Base-by-base conservation (phyloP, 2,888 invertebrate genomes). In the Pegoplata infirma region DNA sequence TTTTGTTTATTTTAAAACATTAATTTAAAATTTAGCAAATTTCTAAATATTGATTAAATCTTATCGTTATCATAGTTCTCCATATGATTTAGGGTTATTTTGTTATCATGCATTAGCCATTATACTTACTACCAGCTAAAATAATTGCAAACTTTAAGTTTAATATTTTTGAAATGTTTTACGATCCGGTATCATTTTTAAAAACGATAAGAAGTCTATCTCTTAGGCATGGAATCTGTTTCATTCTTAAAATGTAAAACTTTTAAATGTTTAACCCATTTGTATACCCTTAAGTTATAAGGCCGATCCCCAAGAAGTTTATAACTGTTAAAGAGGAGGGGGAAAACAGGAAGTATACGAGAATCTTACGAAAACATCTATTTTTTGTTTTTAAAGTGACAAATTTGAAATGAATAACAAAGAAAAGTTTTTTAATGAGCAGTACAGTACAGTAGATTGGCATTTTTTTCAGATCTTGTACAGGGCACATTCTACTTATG, bases 1-100 rank as follows among this genome's bases (percentile, higher is more conserved):
- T 19, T 23, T 8, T 21, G n/a, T 7, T 16, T 21, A 12, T 21
- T 44, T 59, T 49, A 8, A 63, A 49, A 12, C n/a, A n/a, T 32
- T 16, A 61, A 17, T 61, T 32, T n/a, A 32, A 40, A 40, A 47
- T 25, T 19, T 59, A 25, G 19, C 17, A 10, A 7, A 21, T 21
- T 40, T 14, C 28, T n/a, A 12, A 21, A 28, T 63, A 47, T 19
- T 14, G 23, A n/a, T 49, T 32, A n/a, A 63, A 49, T 63, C 61
- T 63, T 63, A 63, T 63, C 61, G 7, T 17, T 61, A n/a, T 40
- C 4, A 5, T 12, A n/a, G 10, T 25, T n/a, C 19, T 32, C 2
- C 14, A n/a, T 40, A 40, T 40, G 5, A 19, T 55, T 55, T 56
- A 56, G 5, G 8, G 36, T 21, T 40, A 1, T 10, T n/a, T 17